These are phyloP conservation scores for Circaetus cinerascens DNA, from an alignment of 2,113 vertebrate genomes.

Conservation along the genomic window DNA sequence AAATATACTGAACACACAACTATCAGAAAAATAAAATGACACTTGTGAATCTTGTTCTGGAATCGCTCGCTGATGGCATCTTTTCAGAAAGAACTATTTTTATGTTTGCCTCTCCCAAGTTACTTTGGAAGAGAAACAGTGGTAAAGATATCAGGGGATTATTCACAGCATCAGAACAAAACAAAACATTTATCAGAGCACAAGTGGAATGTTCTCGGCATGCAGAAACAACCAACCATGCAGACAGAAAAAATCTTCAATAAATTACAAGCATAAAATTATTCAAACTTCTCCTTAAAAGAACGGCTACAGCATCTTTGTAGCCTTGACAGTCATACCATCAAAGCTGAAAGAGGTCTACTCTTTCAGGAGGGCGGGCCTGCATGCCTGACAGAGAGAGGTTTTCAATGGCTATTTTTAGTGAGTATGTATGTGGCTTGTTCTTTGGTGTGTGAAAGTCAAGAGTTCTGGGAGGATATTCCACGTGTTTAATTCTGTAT, in stretches of 20 bases:
- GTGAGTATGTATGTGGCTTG: neutral
- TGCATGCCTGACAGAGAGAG: neutral
- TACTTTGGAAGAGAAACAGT: neutral
- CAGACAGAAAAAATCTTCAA: constrained; percentile 2
- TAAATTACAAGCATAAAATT: constrained; percentile 9
- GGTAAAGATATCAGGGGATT: neutral
- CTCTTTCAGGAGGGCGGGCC: neutral
- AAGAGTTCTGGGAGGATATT: neutral
- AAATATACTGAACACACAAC: neutral
- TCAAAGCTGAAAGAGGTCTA: neutral
- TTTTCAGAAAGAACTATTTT: neutral
- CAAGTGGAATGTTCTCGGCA: neutral
- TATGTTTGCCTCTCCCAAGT: neutral
- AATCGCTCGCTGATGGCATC: neutral
- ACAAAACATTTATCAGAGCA: neutral
- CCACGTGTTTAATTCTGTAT: neutral
- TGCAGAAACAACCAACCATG: constrained; percentile 32
- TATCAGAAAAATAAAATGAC: neutral
- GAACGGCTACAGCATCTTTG: neutral
- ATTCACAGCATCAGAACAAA: neutral
- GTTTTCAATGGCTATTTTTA: neutral
- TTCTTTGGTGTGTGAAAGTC: constrained; percentile 37
- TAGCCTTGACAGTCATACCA: neutral
- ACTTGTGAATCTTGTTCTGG: neutral
- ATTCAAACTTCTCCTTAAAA: neutral